A percentile compares a stretch with the other conserved stretches of the same genome.
Evolutionary conservation across 1,140 invertebrate species (phyloP).

Genomic region (Psix sp.): DNA sequence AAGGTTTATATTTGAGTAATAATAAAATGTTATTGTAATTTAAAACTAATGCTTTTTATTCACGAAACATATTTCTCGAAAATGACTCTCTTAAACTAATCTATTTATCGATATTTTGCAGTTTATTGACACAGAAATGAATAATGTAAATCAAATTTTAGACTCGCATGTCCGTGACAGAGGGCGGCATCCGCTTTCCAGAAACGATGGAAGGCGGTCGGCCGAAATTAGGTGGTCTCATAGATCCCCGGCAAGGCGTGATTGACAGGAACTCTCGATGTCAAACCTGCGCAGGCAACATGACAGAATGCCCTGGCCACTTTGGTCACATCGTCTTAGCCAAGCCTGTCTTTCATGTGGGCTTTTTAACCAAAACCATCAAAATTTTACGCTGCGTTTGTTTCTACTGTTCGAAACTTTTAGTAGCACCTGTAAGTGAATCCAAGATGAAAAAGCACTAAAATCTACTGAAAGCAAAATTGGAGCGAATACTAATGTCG

Average conservation of each 20-base stretch:
- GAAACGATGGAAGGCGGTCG: constrained; percentile 99
- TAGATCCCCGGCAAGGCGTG: constrained; percentile 99
- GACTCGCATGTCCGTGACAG: constrained; percentile 98
- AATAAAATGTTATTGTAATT: no score
- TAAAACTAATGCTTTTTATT: no score
- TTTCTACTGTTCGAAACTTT: constrained; percentile 97
- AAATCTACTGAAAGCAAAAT: no score
- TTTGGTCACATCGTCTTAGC: constrained; percentile 99
- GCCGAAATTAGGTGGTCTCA: constrained; percentile 97
- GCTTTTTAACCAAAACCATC: constrained; percentile 97
- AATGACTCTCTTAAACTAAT: no score
- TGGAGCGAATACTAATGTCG: neutral
- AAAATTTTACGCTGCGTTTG: constrained; percentile 98
- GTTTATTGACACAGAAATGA: no score
- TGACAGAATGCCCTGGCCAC: constrained; percentile 99
- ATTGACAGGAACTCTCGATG: constrained; percentile 95
- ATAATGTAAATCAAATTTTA: constrained; percentile 70
- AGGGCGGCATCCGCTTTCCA: constrained; percentile 96
- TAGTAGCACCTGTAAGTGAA: constrained; percentile 95
- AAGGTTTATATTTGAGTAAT: no score
- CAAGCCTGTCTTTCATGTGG: constrained; percentile 99
- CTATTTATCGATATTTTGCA: no score
- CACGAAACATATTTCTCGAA: no score
- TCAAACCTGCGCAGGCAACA: constrained; percentile 98
- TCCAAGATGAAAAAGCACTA: no score